Evolutionary conservation across 2,888 invertebrate genomes (phyloP), one percentile per base, ranked within the genome.

Genomic region (Epinotia ramella): DNA sequence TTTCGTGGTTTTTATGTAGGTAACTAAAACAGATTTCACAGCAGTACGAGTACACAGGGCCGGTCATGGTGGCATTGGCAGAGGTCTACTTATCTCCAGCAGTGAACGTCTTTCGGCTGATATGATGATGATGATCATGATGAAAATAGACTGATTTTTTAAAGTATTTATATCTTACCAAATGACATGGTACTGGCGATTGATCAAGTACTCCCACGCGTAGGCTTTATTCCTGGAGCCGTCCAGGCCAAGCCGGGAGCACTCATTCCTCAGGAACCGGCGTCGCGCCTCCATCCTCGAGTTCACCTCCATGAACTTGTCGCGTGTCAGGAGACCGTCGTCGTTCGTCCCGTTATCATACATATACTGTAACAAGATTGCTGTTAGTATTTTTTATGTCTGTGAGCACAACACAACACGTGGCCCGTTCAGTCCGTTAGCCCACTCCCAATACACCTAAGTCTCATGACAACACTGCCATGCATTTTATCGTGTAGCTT

Each of bases 161-260:
- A 9, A 40, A 40, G 9, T 28, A 28, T 28, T 1, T 33, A 40
- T n/a, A 28, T 75, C 94, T 93, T 86, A 96, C 97, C 97, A 97
- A 86, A 97, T 96, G 73, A 97, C 95, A 87, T 97, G 97, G 88
- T 97, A 96, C 86, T 97, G 96, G 81, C 96, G 95, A 89, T 97
- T 97, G 83, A 97, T 96, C 85, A 98, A 95, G 89, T 97, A 98
- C 89, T 98, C 97, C 98, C 97, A 97, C 16, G 97, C 96, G 84
- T 97, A 97, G 40, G 97, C 96, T 84, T 96, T 96, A 81, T 96
- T 96, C 24, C 95, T 95, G 53, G 95, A 92, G 77, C 94, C 91
- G 83, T 96, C 95, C 62, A 97, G 91, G 40, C 96, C 95, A 59
- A 95, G 90, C 76, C 92, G 92, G n/a, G 95, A 92, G 84, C 97